These are phyloP conservation scores for Brachyistius frenatus DNA, from an alignment of 2,113 vertebrate genomes.

Conservation along the genomic window DNA sequence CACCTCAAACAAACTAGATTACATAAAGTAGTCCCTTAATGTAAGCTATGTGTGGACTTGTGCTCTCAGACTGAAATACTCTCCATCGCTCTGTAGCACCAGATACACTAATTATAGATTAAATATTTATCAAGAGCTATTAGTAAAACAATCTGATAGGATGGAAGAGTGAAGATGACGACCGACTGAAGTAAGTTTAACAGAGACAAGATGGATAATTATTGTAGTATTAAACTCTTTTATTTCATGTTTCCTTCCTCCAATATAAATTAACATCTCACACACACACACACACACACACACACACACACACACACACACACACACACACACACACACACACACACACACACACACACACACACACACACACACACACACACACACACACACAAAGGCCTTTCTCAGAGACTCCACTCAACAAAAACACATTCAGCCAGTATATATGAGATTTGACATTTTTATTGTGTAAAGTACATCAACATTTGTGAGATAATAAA, in stretches of 20 bases:
- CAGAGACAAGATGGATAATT: constrained; percentile 11
- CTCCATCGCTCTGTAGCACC: constrained; percentile 17
- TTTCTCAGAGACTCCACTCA: background rate
- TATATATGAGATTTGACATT: background rate
- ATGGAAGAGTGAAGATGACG: constrained; percentile 4
- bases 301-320: no score
- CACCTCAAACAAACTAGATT: constrained; percentile 6
- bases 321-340: no score
- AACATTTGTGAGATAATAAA: background rate
- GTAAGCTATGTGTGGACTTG: background rate
- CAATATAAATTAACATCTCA: background rate
- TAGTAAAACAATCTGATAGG: constrained; percentile 53
- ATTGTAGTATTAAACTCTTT: constrained; percentile 15
- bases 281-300: no score
- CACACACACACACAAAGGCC: background rate
- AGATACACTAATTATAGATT: constrained; percentile 40
- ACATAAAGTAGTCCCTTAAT: background rate
- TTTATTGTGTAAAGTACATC: background rate
- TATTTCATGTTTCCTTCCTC: constrained; percentile 26
- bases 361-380: no score
- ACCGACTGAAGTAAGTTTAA: constrained; percentile 24
- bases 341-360: no score
- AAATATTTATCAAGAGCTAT: constrained; percentile 59
- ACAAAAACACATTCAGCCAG: background rate
- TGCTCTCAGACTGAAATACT: background rate